Evolutionary conservation across 2,113 vertebrate genomes (phyloP).

Genomic region (Xenopus laevis): DNA sequence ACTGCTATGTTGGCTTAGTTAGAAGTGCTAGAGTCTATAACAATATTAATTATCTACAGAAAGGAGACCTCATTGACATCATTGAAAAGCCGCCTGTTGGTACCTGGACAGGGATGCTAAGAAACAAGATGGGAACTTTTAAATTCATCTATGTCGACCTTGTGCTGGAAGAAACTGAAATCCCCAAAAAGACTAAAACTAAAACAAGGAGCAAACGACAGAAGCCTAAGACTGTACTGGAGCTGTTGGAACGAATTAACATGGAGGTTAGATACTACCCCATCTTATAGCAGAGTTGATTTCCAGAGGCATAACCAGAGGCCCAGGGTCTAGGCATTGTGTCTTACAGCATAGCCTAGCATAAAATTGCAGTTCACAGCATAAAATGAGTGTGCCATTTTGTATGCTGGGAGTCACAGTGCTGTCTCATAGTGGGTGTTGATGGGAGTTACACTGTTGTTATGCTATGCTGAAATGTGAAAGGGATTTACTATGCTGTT

Average conservation of each 20-base stretch:
- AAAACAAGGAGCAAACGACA: slow-evolving; percentile 58
- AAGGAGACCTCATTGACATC: slow-evolving; percentile 91
- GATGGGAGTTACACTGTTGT: no score
- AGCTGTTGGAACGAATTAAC: slow-evolving; percentile 87
- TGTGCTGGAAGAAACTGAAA: slow-evolving; percentile 75
- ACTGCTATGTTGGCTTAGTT: no score
- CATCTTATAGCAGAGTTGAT: not conserved
- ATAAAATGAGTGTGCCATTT: no score
- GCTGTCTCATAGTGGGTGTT: no score
- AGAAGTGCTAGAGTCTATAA: no score
- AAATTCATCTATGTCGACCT: slow-evolving; percentile 96
- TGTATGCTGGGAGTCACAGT: no score
- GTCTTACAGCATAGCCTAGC: no score
- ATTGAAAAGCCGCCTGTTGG: slow-evolving; percentile 89
- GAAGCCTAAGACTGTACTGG: slow-evolving; percentile 84
- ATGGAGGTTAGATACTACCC: slow-evolving; percentile 65
- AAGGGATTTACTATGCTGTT: no score
- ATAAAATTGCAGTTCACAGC: no score
- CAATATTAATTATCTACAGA: slow-evolving; percentile 59
- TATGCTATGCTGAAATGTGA: no score
- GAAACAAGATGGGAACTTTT: slow-evolving; percentile 90
- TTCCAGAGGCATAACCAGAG: not conserved
- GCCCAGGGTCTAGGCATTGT: no score
- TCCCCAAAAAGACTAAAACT: slow-evolving; percentile 55
- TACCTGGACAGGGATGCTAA: slow-evolving; percentile 90